phyloP scores from a whole-genome alignment of 92 coral and sea anemone species.

The Micromussa lordhowensis region DNA sequence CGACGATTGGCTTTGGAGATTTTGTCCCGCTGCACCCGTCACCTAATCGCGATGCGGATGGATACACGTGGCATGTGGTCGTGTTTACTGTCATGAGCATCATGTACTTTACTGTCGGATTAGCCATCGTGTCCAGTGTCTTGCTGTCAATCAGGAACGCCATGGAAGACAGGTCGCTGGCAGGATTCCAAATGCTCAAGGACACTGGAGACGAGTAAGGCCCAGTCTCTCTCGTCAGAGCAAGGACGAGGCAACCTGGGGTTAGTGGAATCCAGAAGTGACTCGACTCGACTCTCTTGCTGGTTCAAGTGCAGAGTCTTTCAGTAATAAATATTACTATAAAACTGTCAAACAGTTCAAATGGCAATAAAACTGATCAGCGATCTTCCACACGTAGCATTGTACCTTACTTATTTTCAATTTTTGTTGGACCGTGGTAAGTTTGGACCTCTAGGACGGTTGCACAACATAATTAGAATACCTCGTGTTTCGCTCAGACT shows the following conservation, averaged over 20 bases:
- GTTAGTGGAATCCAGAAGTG: neutral
- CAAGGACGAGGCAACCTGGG: neutral
- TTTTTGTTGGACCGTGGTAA: no score
- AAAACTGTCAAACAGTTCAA: neutral
- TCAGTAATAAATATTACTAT: neutral
- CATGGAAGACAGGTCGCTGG: conserved; percentile 91
- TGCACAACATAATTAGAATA: no score
- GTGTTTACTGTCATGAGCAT: conserved; percentile 90
- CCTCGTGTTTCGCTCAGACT: no score
- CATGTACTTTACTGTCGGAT: conserved; percentile 91
- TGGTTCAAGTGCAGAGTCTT: neutral
- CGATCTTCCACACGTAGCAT: neutral
- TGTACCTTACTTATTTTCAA: neutral
- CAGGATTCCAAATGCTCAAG: conserved; percentile 85
- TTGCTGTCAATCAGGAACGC: conserved; percentile 92
- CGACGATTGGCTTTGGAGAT: conserved; percentile 98
- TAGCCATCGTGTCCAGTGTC: conserved; percentile 95
- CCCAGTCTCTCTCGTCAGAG: neutral
- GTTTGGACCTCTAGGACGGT: no score
- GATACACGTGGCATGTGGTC: conserved; percentile 85
- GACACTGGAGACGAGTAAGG: conserved; percentile 74
- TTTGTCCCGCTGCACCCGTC: conserved; percentile 99
- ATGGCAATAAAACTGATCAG: neutral
- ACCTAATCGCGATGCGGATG: conserved; percentile 84
- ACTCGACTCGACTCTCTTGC: neutral